These are phyloP conservation scores for Lissonota sp. DNA, from an alignment of 2,888 invertebrate genomes.

Conservation along the genomic window DNA sequence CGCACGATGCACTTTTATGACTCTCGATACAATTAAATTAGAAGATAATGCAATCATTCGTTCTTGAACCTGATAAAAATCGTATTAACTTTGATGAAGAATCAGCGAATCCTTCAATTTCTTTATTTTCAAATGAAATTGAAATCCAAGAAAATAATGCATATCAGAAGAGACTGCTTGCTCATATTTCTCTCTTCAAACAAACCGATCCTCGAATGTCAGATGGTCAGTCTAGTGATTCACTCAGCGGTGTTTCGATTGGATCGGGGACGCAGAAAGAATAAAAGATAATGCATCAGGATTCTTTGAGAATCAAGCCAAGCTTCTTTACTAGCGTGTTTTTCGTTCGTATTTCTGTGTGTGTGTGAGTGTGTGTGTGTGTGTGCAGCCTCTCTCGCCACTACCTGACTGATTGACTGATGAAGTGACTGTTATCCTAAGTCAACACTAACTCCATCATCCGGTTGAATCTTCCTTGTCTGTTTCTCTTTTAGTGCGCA, in stretches of 20 bases:
- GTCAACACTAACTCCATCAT: constrained; percentile 83
- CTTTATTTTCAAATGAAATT: no score
- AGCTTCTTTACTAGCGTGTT: no score
- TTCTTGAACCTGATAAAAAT: no score
- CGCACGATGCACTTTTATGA: no score
- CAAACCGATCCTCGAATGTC: constrained; percentile 68
- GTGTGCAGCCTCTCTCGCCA: constrained; percentile 63
- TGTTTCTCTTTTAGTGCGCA: constrained; percentile 13
- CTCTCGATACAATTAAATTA: no score
- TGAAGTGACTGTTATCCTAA: constrained; percentile 83
- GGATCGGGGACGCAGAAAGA: constrained; percentile 67
- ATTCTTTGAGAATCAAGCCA: constrained; percentile 20
- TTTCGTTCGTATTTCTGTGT: constrained; percentile 68
- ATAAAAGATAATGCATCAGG: constrained; percentile 42
- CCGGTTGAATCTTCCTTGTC: constrained; percentile 74
- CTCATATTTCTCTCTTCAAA: no score
- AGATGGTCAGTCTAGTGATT: constrained; percentile 78
- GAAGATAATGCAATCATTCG: no score
- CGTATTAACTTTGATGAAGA: no score
- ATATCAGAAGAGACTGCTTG: no score
- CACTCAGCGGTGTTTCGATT: constrained; percentile 74
- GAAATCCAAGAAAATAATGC: no score
- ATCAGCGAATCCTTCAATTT: no score
- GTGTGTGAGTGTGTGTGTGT: constrained; percentile 37
- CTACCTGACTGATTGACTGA: constrained; percentile 84